A percentile compares a stretch with the other conserved stretches of the same genome.
Conservation (phyloP, 2,888 invertebrate species). For the Formica aserva region DNA sequence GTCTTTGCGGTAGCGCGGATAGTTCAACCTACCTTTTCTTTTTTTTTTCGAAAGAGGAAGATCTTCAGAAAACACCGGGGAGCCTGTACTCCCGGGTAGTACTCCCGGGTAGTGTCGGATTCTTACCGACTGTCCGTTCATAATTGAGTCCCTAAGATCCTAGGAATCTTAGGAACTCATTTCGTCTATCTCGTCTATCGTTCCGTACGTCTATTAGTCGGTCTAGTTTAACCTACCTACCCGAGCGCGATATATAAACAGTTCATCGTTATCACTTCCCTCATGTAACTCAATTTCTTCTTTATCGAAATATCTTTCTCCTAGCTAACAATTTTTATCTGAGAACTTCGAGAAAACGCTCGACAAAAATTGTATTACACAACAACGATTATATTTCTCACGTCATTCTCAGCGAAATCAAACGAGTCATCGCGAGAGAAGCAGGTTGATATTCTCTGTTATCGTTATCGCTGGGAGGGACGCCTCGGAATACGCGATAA, state of each 20-base stretch:
- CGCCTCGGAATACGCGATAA: slow-evolving; percentile 13
- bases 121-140: too few relatives aligned
- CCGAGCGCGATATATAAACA: background rate
- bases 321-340: background rate
- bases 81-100: too few relatives aligned
- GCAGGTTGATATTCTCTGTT: background rate
- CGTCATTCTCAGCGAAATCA: background rate
- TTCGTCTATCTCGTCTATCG: too few relatives aligned
- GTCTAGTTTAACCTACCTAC: slow-evolving; percentile 9
- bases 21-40: slow-evolving; percentile 32
- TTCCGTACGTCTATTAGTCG: too few relatives aligned
- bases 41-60: too few relatives aligned
- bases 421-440: background rate
- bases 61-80: too few relatives aligned
- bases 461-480: background rate
- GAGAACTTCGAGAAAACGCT: background rate
- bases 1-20: slow-evolving; percentile 27
- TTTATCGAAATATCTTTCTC: background rate
- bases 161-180: too few relatives aligned
- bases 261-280: slow-evolving; percentile 11
- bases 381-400: background rate
- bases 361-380: background rate
- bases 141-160: too few relatives aligned
- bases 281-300: background rate
- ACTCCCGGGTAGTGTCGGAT: too few relatives aligned